Percentiles rank a stretch among this genome's conserved stretches.
These are phyloP conservation scores for Drosophila subpulchrella DNA, from an alignment of 1,140 invertebrate species.

Conservation along the genomic window DNA sequence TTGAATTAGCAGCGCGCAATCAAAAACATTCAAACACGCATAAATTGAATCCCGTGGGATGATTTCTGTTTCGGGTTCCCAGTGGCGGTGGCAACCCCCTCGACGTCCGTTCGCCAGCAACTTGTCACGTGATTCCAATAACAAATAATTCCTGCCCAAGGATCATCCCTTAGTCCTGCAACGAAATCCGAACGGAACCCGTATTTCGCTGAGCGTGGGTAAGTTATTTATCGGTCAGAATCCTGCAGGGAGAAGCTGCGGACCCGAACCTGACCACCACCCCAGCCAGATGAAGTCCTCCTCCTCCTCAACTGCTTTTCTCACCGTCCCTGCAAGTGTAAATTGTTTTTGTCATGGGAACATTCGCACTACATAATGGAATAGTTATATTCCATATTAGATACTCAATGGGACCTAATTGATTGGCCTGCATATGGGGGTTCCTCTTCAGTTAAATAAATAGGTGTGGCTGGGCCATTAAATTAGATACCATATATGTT, in stretches of 20 bases:
- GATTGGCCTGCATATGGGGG: slow-evolving; percentile 12
- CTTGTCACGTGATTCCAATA: slow-evolving; percentile 82
- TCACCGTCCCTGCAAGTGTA: slow-evolving; percentile 68
- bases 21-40: slow-evolving; percentile 83
- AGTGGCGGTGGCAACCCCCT: slow-evolving; percentile 51
- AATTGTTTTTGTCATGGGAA: slow-evolving; percentile 74
- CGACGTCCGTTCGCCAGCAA: slow-evolving; percentile 36
- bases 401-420: slow-evolving; percentile 59
- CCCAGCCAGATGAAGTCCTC: slow-evolving; percentile 7
- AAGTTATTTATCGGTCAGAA: slow-evolving; percentile 68
- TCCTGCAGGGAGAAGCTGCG: slow-evolving; percentile 28
- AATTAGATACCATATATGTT: neutral
- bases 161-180: slow-evolving; percentile 66
- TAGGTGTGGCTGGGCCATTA: neutral
- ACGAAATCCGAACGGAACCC: slow-evolving; percentile 39
- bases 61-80: slow-evolving; percentile 70
- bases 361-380: slow-evolving; percentile 62
- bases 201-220: slow-evolving; percentile 53
- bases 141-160: slow-evolving; percentile 65
- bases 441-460: neutral
- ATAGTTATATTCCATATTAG: slow-evolving; percentile 55
- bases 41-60: slow-evolving; percentile 83
- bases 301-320: slow-evolving; percentile 24
- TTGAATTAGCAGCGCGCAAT: slow-evolving; percentile 81
- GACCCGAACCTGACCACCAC: neutral